Evolutionary conservation across 2,888 invertebrate genomes (phyloP).

Genomic region (Rhabditoides inermis): DNA sequence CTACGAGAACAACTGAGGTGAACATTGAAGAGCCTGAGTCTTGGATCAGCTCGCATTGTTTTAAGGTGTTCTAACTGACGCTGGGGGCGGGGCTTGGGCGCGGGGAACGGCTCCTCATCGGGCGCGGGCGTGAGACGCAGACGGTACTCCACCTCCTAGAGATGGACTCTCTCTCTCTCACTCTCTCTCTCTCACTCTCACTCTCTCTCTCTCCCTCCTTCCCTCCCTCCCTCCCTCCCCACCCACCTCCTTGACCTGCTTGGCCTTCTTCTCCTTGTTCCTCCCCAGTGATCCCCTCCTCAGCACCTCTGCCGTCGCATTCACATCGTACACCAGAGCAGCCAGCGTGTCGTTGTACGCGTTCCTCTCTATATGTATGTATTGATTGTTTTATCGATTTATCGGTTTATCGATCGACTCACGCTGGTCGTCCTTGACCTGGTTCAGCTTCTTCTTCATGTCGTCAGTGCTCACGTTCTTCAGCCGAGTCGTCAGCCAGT

Average conservation of each 20-base stretch:
- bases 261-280: constrained; percentile 30
- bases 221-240: constrained; percentile 6
- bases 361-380: constrained; percentile 34
- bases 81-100: constrained; percentile 16
- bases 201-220: constrained; percentile 3
- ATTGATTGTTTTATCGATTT: neutral
- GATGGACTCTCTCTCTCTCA: neutral
- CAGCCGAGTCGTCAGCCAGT: constrained; percentile 43
- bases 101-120: constrained; percentile 26
- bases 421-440: constrained; percentile 44
- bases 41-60: too few relatives aligned
- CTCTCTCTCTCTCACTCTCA: neutral
- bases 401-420: neutral
- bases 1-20: too few relatives aligned
- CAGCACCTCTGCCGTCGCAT: constrained; percentile 50
- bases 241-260: constrained; percentile 17
- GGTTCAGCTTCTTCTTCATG: constrained; percentile 40
- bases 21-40: too few relatives aligned
- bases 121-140: constrained; percentile 45
- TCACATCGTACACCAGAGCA: constrained; percentile 51
- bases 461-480: constrained; percentile 46
- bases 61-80: too few relatives aligned
- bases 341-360: constrained; percentile 50
- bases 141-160: constrained; percentile 42
- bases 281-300: constrained; percentile 28